phyloP scores from a whole-genome alignment of 1,140 invertebrate genomes.

The Grapholita molesta region DNA sequence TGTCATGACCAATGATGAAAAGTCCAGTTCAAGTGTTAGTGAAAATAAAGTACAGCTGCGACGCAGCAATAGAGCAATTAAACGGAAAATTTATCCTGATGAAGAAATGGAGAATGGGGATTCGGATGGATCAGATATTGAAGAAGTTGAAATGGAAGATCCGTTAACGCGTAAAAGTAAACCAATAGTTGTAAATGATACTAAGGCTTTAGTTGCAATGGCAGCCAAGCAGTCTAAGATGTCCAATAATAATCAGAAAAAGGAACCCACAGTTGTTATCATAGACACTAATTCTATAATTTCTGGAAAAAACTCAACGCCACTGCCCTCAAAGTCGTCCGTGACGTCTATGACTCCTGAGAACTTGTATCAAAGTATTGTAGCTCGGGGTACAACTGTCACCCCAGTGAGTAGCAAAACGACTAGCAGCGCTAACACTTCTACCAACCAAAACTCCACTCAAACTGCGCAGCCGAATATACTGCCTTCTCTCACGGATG shows the following conservation, averaged over 20 bases:
- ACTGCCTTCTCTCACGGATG: slow-evolving; percentile 89
- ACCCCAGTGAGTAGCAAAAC: slow-evolving; percentile 60
- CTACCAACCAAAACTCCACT: slow-evolving; percentile 43
- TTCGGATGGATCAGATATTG: slow-evolving; percentile 81
- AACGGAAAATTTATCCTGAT: slow-evolving; percentile 81
- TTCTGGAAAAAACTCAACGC: slow-evolving; percentile 63
- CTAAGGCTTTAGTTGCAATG: slow-evolving; percentile 85
- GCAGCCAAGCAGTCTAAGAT: slow-evolving; percentile 75
- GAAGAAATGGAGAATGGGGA: slow-evolving; percentile 81
- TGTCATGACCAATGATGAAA: slow-evolving; percentile 39
- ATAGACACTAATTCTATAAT: slow-evolving; percentile 88
- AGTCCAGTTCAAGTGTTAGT: slow-evolving; percentile 29
- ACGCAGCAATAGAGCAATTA: slow-evolving; percentile 81
- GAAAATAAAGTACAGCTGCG: slow-evolving; percentile 73
- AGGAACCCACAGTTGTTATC: slow-evolving; percentile 87
- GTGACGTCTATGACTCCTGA: slow-evolving; percentile 32
- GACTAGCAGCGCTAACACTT: slow-evolving; percentile 40
- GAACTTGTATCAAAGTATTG: slow-evolving; percentile 63
- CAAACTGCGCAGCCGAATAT: slow-evolving; percentile 76
- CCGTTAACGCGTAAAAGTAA: slow-evolving; percentile 74
- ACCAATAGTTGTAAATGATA: slow-evolving; percentile 86
- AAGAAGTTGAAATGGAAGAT: slow-evolving; percentile 82
- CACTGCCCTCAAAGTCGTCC: slow-evolving; percentile 33
- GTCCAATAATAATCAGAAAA: slow-evolving; percentile 69
- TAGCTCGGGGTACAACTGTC: slow-evolving; percentile 62